A percentile compares a stretch with the other conserved stretches of the same genome.
Conservation (phyloP, 2,888 invertebrate genomes). For the Octonoba sinensis region DNA sequence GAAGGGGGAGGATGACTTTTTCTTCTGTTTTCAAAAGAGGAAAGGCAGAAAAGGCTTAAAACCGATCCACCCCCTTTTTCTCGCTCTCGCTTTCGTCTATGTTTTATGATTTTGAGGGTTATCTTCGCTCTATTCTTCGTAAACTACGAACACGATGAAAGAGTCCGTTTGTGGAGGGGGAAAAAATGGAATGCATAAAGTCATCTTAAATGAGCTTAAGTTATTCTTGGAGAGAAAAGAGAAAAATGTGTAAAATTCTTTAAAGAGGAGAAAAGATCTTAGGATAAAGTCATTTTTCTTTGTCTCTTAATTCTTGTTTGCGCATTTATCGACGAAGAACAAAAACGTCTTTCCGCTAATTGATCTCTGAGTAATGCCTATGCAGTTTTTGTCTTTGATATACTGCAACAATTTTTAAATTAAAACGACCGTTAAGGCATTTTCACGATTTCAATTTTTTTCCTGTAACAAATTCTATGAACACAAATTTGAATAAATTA, state of each 20-base stretch:
- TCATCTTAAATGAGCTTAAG: conserved; percentile 57
- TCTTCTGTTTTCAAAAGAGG: conserved; percentile 31
- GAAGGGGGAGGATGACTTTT: background rate
- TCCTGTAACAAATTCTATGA: no score
- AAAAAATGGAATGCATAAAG: conserved; percentile 40
- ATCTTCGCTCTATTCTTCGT: no score
- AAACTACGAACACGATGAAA: no score
- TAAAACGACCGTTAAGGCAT: no score
- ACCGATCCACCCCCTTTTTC: background rate
- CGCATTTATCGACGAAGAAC: background rate
- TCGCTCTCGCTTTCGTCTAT: conserved; percentile 4
- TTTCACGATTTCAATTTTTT: no score
- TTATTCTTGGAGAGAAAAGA: background rate
- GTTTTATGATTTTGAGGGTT: conserved; percentile 14
- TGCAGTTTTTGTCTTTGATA: no score
- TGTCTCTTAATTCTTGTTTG: conserved; percentile 46
- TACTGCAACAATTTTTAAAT: no score
- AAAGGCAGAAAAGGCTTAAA: conserved; percentile 42
- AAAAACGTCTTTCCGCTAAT: conserved; percentile 1
- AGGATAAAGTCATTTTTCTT: conserved; percentile 41
- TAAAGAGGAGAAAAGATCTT: conserved; percentile 1
- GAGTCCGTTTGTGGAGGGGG: background rate
- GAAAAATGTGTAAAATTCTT: conserved; percentile 9
- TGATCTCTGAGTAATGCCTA: conserved; percentile 3
- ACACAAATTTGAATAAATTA: no score